Evolutionary conservation across 2,797 vertebrate species (phyloP), one percentile per base, ranked within the genome.

Genomic region (Orientallactaga sibirica): DNA sequence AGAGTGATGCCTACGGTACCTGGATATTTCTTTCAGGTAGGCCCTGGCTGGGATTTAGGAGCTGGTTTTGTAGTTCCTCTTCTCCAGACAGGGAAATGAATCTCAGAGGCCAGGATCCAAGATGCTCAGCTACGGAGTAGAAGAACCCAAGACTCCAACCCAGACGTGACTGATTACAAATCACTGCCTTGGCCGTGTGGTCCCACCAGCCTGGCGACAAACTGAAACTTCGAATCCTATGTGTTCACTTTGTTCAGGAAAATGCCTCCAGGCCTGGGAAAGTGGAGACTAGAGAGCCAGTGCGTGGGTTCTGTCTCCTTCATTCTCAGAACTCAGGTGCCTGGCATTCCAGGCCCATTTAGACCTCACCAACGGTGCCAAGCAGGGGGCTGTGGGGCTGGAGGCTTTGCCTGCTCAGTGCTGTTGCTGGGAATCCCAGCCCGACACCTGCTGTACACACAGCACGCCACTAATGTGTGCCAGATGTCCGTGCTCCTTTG

Each of bases 171-270:
- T 71, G 61, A 64, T 58, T 61, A 37, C 70, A 74, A 37, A 64
- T 5, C 12, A 7, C 52, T 77, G 1, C 0, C 24, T 80, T 0
- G 4, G 48, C 48, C 7, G 0, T 19, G 4, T 33, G 41, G 0
- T 68, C 58, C 61, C 8, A 43, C 16, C 37, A 52, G 9, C 70
- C 43, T 67, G 61, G 68, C 25, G 83, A 43, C 2, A n/a, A 86
- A 20, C 5, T 18, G 22, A 29, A 80, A 33, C 5, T 27, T 68
- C 55, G 43, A 67, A 10, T 64, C 18, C 14, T 61, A 12, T 16
- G 84, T n/a, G 52, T 66, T 84, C 77, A 74, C 66, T 71, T 61
- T 27, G 58, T 77, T 68, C 19, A 82, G 61, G 78, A 48, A 20
- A 88, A 61, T 19, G 6, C 80, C 22, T 15, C 43, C 43, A 22